A percentile compares a stretch with the other conserved stretches of the same genome.
phyloP scores from a whole-genome alignment of 2,888 invertebrate genomes.

The Agonopterix heracliana region DNA sequence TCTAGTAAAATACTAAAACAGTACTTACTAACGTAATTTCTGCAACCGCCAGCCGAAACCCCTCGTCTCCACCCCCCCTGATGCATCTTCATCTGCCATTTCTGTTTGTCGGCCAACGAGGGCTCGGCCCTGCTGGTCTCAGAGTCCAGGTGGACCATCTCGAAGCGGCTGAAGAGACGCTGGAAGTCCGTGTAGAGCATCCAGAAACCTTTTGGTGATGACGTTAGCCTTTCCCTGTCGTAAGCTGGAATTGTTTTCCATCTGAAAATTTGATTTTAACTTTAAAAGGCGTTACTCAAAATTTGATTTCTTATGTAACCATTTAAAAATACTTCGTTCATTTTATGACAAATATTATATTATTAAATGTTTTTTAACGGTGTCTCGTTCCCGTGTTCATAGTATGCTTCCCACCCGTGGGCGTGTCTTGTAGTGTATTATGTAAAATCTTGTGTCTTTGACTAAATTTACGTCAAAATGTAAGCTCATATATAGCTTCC shows the following conservation, averaged over 20 bases:
- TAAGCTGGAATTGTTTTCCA: constrained; percentile 86
- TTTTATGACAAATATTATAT: no score
- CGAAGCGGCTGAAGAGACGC: constrained; percentile 87
- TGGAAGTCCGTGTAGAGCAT: constrained; percentile 90
- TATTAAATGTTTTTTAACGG: no score
- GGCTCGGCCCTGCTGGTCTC: constrained; percentile 92
- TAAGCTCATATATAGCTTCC: no score
- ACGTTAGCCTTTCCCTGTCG: constrained; percentile 83
- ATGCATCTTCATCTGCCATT: constrained; percentile 92
- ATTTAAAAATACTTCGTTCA: no score
- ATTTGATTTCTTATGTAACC: no score
- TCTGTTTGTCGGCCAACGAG: constrained; percentile 82
- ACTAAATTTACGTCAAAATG: no score
- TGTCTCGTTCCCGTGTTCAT: no score
- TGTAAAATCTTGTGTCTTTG: no score
- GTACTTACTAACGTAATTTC: constrained; percentile 84
- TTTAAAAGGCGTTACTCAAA: no score
- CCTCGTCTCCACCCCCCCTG: constrained; percentile 92
- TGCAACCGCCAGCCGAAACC: constrained; percentile 92
- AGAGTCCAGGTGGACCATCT: constrained; percentile 89
- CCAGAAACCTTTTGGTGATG: constrained; percentile 86
- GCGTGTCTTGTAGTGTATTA: no score
- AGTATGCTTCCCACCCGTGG: no score
- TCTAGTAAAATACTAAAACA: no score
- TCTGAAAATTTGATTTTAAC: constrained; percentile 21